Evolutionary conservation across 2,797 vertebrate genomes (phyloP).

Genomic region (Myripristis murdjan): DNA sequence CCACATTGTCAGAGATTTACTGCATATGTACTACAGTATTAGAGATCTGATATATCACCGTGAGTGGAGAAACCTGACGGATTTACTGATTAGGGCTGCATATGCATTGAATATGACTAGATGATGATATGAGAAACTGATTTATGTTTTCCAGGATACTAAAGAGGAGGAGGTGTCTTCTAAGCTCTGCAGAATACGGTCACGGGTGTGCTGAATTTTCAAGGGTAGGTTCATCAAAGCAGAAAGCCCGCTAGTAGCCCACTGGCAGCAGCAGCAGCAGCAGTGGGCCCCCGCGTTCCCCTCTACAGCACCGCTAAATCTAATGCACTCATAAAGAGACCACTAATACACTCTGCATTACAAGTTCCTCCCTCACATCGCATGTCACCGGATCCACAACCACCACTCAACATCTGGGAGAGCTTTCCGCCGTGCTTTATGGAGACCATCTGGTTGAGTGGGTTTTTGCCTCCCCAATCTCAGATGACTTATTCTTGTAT

Average conservation of each 20-base stretch:
- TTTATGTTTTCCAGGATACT: constrained; percentile 85
- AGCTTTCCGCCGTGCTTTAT: constrained; percentile 77
- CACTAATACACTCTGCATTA: constrained; percentile 80
- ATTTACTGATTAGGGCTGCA: constrained; percentile 84
- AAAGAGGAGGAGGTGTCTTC: constrained; percentile 75
- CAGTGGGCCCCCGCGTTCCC: constrained; percentile 63
- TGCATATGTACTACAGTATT: constrained; percentile 76
- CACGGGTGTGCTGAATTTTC: constrained; percentile 76
- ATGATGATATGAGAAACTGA: constrained; percentile 86
- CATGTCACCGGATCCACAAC: constrained; percentile 78
- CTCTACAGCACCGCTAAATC: constrained; percentile 66
- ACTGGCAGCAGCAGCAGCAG: constrained; percentile 33
- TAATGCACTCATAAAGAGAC: constrained; percentile 82
- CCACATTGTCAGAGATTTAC: constrained; percentile 77
- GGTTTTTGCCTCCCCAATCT: constrained; percentile 66
- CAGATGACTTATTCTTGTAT: constrained; percentile 75
- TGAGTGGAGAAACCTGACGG: constrained; percentile 78
- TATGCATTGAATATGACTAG: constrained; percentile 86
- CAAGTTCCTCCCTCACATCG: constrained; percentile 71
- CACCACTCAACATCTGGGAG: constrained; percentile 80
- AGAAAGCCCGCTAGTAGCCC: constrained; percentile 74
- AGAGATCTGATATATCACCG: constrained; percentile 80
- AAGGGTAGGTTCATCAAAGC: constrained; percentile 87
- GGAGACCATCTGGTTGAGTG: constrained; percentile 77
- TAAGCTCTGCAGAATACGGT: constrained; percentile 67